These are phyloP conservation scores for Leptosomus discolor DNA, from an alignment of 2,113 vertebrate species.

Conservation along the genomic window DNA sequence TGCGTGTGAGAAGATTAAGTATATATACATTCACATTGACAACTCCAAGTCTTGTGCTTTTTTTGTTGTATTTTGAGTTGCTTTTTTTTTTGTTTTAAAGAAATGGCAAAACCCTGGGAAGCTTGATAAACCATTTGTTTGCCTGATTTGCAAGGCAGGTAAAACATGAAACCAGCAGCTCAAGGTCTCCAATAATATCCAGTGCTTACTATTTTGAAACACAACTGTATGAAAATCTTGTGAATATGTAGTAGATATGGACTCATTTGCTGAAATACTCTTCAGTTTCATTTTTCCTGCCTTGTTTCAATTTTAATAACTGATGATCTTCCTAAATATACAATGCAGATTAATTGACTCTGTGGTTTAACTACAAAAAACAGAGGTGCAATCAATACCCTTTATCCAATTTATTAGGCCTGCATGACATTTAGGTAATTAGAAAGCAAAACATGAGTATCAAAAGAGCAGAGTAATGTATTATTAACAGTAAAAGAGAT, in stretches of 20 bases:
- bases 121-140: background rate
- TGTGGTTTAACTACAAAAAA: background rate
- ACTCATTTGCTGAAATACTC: background rate
- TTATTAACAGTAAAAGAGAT: background rate
- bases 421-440: slow-evolving; percentile 55
- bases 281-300: background rate
- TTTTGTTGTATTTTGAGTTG: background rate
- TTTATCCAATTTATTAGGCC: slow-evolving; percentile 55
- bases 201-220: background rate
- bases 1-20: background rate
- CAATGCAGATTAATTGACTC: slow-evolving; percentile 42
- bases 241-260: background rate
- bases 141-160: background rate
- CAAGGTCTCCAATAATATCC: background rate
- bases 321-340: slow-evolving; percentile 27
- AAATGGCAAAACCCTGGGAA: background rate
- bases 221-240: background rate
- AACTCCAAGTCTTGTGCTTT: background rate
- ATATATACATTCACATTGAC: rapidly evolving
- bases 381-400: slow-evolving; percentile 3
- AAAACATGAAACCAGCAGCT: background rate
- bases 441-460: slow-evolving; percentile 24
- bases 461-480: background rate
- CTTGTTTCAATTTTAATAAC: slow-evolving; percentile 18
- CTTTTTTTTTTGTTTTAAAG: background rate